These are phyloP conservation scores for Athene noctua DNA, from an alignment of 2,113 vertebrate genomes.

Conservation along the genomic window DNA sequence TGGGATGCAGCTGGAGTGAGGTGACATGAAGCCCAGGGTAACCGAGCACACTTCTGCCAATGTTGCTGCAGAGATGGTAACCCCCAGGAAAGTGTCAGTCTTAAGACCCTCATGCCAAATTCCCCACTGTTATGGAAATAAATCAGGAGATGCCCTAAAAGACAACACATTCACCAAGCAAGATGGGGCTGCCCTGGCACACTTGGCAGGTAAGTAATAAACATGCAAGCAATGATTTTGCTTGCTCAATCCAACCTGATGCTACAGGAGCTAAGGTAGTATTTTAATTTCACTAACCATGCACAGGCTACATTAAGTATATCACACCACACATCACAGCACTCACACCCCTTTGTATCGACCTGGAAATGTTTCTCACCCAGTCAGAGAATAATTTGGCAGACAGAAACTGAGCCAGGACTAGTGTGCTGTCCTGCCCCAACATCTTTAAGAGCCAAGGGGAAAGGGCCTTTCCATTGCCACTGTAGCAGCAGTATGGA, in stretches of 20 bases:
- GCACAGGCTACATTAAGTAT: not conserved
- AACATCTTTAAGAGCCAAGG: not conserved
- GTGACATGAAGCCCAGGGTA: not conserved
- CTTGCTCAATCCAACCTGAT: not conserved
- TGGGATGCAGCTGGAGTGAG: not conserved
- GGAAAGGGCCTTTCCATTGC: not conserved
- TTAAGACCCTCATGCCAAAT: not conserved
- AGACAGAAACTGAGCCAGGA: not conserved
- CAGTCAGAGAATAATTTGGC: not conserved
- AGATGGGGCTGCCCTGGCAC: not conserved
- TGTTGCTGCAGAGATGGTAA: not conserved
- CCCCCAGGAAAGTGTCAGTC: not conserved
- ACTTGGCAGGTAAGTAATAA: not conserved
- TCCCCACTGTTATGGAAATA: not conserved
- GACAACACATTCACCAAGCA: not conserved
- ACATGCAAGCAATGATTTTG: not conserved
- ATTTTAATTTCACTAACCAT: not conserved
- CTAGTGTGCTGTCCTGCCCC: not conserved
- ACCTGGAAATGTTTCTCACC: not conserved
- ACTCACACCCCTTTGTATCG: fast-evolving
- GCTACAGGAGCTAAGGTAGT: not conserved
- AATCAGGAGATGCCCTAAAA: not conserved
- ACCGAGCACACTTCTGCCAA: not conserved
- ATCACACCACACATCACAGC: not conserved
- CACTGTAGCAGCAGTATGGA: not conserved